Percentiles rank a stretch among this genome's conserved stretches.
These are phyloP conservation scores for Etheostoma spectabile DNA, from an alignment of 2,113 vertebrate species.

Conservation along the genomic window DNA sequence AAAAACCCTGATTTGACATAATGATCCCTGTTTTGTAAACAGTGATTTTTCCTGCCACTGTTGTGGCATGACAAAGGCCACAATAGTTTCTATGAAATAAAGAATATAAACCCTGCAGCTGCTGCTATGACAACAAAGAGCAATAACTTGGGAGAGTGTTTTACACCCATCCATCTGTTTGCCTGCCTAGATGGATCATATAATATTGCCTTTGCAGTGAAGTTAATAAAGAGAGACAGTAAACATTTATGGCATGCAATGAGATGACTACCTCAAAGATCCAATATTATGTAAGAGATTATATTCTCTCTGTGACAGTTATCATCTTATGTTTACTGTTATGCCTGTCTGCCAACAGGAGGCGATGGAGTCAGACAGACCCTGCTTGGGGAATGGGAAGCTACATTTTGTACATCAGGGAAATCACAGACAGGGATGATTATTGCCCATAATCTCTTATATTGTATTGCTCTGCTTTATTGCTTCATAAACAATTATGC, in stretches of 20 bases:
- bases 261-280: slow-evolving; percentile 29
- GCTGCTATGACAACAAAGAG: slow-evolving; percentile 78
- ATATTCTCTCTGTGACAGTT: slow-evolving; percentile 17
- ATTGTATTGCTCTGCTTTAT: slow-evolving; percentile 13
- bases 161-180: slow-evolving; percentile 66
- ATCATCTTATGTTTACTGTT: slow-evolving; percentile 23
- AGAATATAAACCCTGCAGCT: slow-evolving; percentile 47
- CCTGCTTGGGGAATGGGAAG: slow-evolving; percentile 28
- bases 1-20: not conserved
- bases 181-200: slow-evolving; percentile 54
- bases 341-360: slow-evolving; percentile 35
- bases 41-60: not conserved
- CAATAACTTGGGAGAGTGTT: slow-evolving; percentile 54
- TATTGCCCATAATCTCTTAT: not conserved
- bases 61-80: not conserved
- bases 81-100: slow-evolving; percentile 33
- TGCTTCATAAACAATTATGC: slow-evolving; percentile 11
- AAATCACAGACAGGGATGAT: slow-evolving; percentile 39
- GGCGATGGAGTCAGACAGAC: slow-evolving; percentile 32
- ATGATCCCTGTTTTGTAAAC: slow-evolving; percentile 12
- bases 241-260: slow-evolving; percentile 35
- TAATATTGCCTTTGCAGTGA: slow-evolving; percentile 37
- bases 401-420: slow-evolving; percentile 34
- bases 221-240: slow-evolving; percentile 51
- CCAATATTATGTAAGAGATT: slow-evolving; percentile 45